Evolutionary conservation across 64 coral and sea anemone genomes (phyloP).

Genomic region (Montipora sp.): DNA sequence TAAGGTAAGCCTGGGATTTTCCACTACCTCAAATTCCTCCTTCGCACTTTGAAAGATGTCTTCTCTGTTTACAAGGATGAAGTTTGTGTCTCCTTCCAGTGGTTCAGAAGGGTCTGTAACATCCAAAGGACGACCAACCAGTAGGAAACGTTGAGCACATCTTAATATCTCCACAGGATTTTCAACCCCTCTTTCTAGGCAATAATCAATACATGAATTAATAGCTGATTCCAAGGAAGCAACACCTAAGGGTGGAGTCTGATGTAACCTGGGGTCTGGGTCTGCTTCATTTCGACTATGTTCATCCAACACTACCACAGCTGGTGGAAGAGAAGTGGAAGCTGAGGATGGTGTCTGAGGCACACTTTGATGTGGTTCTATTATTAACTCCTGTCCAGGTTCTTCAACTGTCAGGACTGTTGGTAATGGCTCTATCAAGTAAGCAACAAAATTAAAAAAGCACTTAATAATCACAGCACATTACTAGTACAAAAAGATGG

Average conservation of each 20-base stretch:
- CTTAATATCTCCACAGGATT: constrained; percentile 73
- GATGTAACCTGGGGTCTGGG: too few relatives aligned
- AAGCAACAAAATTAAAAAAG: constrained; percentile 5
- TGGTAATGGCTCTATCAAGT: too few relatives aligned
- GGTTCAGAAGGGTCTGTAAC: constrained; percentile 44
- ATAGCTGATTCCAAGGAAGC: background rate
- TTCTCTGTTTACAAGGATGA: constrained; percentile 55
- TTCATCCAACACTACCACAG: too few relatives aligned
- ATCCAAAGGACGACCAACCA: constrained; percentile 49
- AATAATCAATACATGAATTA: constrained; percentile 7
- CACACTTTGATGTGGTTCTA: too few relatives aligned
- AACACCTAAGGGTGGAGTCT: too few relatives aligned
- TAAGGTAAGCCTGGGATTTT: constrained; percentile 33
- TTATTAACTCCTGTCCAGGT: too few relatives aligned
- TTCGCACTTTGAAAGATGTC: constrained; percentile 67
- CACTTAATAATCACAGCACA: too few relatives aligned
- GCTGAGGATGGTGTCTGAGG: too few relatives aligned
- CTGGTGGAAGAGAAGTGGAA: too few relatives aligned
- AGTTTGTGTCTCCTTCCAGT: constrained; percentile 66
- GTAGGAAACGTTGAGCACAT: constrained; percentile 44
- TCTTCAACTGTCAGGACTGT: too few relatives aligned
- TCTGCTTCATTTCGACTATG: too few relatives aligned
- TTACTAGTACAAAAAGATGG: too few relatives aligned
- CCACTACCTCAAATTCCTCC: constrained; percentile 54
- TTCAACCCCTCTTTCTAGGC: constrained; percentile 59